A percentile compares a stretch with the other conserved stretches of the same genome.
Evolutionary conservation across 2,113 vertebrate genomes (phyloP).

Genomic region (Triplophysa dalaica): DNA sequence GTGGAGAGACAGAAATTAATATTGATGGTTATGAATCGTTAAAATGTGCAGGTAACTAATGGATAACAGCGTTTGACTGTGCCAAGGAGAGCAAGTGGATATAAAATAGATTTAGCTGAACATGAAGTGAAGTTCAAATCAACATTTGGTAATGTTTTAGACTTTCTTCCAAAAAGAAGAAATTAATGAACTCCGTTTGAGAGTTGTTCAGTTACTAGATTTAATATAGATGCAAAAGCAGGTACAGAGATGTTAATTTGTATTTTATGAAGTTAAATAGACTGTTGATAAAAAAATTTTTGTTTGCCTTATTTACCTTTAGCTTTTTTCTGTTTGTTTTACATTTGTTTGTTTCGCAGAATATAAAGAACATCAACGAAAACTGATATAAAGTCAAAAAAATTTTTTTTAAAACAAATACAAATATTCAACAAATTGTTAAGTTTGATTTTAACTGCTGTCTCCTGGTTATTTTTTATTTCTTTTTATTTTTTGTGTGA

Average conservation of each 20-base stretch:
- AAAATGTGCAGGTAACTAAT: not conserved
- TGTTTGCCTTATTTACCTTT: not conserved
- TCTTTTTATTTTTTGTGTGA: constrained; percentile 42
- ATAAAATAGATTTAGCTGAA: not conserved
- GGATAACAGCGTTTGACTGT: not conserved
- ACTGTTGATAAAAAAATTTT: not conserved
- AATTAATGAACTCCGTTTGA: constrained; percentile 17
- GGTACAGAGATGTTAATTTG: constrained; percentile 15
- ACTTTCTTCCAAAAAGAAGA: constrained; percentile 5
- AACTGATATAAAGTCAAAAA: constrained; percentile 17
- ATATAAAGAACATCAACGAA: not conserved
- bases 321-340: constrained; percentile 20
- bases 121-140: not conserved
- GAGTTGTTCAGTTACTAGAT: constrained; percentile 42
- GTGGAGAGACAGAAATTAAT: constrained; percentile 9
- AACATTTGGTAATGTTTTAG: not conserved
- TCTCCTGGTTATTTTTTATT: constrained; percentile 57
- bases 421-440: not conserved
- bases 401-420: constrained; percentile 4
- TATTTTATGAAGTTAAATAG: not conserved
- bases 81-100: constrained; percentile 1
- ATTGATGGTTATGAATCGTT: not conserved
- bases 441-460: constrained; percentile 12
- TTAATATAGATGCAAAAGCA: constrained; percentile 62
- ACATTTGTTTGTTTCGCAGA: constrained; percentile 11